Conservation (phyloP, 2,888 invertebrate species). For the Synergus laeviventris region DNA sequence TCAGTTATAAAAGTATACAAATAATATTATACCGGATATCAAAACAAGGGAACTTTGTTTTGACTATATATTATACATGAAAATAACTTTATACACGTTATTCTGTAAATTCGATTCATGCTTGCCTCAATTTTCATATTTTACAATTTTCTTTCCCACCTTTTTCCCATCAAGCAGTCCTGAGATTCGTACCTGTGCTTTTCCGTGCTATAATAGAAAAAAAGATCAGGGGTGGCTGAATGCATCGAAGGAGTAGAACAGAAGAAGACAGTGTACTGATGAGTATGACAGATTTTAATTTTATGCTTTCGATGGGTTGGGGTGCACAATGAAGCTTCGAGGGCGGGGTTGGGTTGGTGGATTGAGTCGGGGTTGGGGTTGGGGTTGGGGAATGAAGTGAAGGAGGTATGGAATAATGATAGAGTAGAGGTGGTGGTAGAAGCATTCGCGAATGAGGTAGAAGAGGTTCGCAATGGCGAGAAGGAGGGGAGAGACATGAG, state of each 20-base stretch:
- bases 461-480: constrained; percentile 42
- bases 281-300: constrained; percentile 67
- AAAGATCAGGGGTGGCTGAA: neutral
- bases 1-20: too few species aligned
- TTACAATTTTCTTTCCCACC: too few species aligned
- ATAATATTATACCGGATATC: too few species aligned
- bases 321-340: constrained; percentile 43
- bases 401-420: constrained; percentile 43
- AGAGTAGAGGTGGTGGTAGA: constrained; percentile 35
- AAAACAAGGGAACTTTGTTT: too few species aligned
- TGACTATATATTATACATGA: too few species aligned
- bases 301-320: constrained; percentile 47
- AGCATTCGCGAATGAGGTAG: constrained; percentile 50
- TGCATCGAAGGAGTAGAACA: constrained; percentile 29
- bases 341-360: neutral
- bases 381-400: neutral
- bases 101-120: too few species aligned
- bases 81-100: too few species aligned
- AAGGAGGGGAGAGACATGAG: constrained; percentile 47
- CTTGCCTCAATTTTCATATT: too few species aligned
- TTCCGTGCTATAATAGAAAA: neutral
- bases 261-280: constrained; percentile 56
- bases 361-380: neutral
- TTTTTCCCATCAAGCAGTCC: neutral
- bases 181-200: neutral